Conservation (phyloP, 2,888 invertebrate genomes). For the Mythimna impura region DNA sequence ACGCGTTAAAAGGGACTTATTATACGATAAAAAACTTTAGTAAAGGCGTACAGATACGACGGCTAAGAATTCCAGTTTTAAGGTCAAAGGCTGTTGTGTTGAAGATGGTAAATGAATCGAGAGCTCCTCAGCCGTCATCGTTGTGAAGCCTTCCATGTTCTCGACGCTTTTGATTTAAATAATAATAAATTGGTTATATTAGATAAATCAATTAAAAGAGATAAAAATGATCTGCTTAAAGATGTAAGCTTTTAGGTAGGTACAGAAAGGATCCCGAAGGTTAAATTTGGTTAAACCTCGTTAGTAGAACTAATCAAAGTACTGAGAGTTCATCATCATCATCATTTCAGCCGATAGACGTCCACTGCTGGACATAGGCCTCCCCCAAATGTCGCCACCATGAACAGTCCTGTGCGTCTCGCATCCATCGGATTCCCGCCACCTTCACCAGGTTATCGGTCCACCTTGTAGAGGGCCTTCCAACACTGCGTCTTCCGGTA, state of each 20-base stretch:
- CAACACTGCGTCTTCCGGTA: too few relatives aligned
- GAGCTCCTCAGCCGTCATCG: slow-evolving; percentile 45
- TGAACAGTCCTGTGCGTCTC: too few relatives aligned
- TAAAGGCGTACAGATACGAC: slow-evolving; percentile 25
- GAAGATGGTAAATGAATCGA: slow-evolving; percentile 60
- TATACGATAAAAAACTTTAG: slow-evolving; percentile 35
- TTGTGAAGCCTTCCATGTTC: slow-evolving; percentile 26
- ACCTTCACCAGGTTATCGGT: too few relatives aligned
- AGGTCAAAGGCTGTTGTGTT: slow-evolving; percentile 62
- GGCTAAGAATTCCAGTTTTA: slow-evolving; percentile 52
- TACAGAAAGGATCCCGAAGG: slow-evolving; percentile 3
- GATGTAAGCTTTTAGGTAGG: neutral
- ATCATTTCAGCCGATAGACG: too few relatives aligned
- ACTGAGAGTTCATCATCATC: too few relatives aligned
- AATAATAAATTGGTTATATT: slow-evolving; percentile 19
- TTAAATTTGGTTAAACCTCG: neutral
- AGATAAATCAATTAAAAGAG: neutral
- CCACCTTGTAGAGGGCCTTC: too few relatives aligned
- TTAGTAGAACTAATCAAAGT: too few relatives aligned
- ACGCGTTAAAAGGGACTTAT: slow-evolving; percentile 33
- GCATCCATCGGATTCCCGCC: too few relatives aligned
- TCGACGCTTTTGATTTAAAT: slow-evolving; percentile 32
- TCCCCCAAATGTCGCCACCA: too few relatives aligned
- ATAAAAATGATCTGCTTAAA: neutral
- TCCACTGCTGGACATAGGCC: too few relatives aligned